These are phyloP conservation scores for Columba guinea DNA, from an alignment of 2,797 vertebrate species.

Conservation along the genomic window DNA sequence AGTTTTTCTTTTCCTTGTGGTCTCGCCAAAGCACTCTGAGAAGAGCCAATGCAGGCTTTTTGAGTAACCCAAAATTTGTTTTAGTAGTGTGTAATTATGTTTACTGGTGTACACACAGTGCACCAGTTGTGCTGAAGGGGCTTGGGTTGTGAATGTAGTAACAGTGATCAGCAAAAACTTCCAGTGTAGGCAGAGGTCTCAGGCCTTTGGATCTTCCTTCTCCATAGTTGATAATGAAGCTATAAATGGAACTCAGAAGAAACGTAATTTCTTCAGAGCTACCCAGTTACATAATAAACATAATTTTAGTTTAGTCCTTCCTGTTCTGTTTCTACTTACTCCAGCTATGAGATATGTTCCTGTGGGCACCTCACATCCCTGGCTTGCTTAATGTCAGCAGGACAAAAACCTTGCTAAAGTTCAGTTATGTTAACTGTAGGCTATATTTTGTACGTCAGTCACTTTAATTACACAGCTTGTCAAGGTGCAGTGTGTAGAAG, in stretches of 20 bases:
- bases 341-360: not conserved
- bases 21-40: not conserved
- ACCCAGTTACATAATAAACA: not conserved
- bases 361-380: not conserved
- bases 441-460: not conserved
- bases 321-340: not conserved
- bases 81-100: not conserved
- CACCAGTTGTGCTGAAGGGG: not conserved
- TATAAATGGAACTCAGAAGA: not conserved
- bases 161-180: not conserved
- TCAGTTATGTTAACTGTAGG: not conserved
- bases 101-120: not conserved
- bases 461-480: not conserved
- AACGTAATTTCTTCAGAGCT: not conserved
- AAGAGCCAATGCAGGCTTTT: not conserved
- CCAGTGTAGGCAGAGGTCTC: fast-evolving
- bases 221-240: not conserved
- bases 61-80: not conserved
- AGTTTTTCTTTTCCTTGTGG: not conserved
- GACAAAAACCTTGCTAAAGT: not conserved
- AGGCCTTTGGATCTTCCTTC: not conserved
- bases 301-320: not conserved
- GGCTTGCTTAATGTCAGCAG: not conserved
- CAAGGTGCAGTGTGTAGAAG: not conserved
- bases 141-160: not conserved